These are phyloP conservation scores for Biston betularia DNA, from an alignment of 2,888 invertebrate species.

Conservation along the genomic window DNA sequence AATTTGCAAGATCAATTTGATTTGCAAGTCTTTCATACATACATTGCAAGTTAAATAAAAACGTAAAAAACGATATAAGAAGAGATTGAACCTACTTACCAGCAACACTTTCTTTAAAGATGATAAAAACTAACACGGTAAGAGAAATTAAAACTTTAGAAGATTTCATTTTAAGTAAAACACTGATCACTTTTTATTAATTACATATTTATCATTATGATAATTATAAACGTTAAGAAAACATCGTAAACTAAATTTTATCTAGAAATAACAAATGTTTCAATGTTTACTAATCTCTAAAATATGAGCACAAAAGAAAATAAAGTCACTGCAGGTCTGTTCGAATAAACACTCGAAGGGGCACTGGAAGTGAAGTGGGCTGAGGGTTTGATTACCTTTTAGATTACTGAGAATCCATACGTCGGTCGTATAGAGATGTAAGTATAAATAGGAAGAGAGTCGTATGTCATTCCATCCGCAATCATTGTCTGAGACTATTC, in stretches of 20 bases:
- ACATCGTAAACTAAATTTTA: not conserved
- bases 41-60: no score
- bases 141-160: not conserved
- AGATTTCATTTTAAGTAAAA: not conserved
- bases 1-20: no score
- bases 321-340: not conserved
- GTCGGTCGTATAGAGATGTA: not conserved
- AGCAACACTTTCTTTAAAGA: not conserved
- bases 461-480: not conserved
- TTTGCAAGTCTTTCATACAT: no score
- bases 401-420: conserved; percentile 6
- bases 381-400: conserved; percentile 2
- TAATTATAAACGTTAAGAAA: not conserved
- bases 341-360: not conserved
- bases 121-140: not conserved
- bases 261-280: not conserved
- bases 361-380: conserved; percentile 1
- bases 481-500: no score
- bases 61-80: no score
- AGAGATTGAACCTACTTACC: not conserved
- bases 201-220: not conserved
- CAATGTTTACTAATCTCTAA: not conserved
- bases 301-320: not conserved
- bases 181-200: not conserved
- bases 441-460: not conserved